Evolutionary conservation across 2,888 invertebrate genomes (phyloP), one percentile per base, ranked within the genome.

Genomic region (Hedya salicella): DNA sequence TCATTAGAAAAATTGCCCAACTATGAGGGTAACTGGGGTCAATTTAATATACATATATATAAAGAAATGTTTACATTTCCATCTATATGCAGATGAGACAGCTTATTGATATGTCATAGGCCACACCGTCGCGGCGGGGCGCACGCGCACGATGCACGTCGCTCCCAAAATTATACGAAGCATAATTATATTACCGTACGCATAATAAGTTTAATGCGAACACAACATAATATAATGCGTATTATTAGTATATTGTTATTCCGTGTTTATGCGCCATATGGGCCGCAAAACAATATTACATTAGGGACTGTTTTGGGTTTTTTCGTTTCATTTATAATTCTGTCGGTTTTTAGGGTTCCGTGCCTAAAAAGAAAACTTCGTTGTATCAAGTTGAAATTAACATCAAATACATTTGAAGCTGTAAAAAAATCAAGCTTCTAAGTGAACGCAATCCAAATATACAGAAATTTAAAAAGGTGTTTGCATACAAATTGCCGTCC

Each of bases 41-140:
- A 1, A 56, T 13, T 13, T 39, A 13, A 42, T 11, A 16, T 17
- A 2, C 2, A 44, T 19, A 32, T 17, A 2, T 5, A 44, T 19
- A 32, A 32, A 19, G 16, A 57, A 36, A 36, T 36, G 36, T 36
- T 13, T 3, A 32, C 13, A 32, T 46, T 57, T 46, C 19, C 25
- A 57, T 57, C 9, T 46, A 57, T 32, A 46, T 57, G 57, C 57
- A 57, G 57, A 57, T 57, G 57, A 46, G 32, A 16, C 9, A 9
- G n/a, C 46, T 61, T 40, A 52, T 52, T 21, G 59, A 61, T 46
- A 64, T 56, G 40, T 64, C 63, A 60, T 56, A 63, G 48, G 30
- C 32, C 17, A 36, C 48, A n/a, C n/a, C n/a, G 56, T 64, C 67
- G 64, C 68, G 67, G 60, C 53, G 52, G 67, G 68, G 64, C 40